These are phyloP conservation scores for Ceratothoa steindachneri DNA, from an alignment of 2,888 invertebrate species.

Conservation along the genomic window DNA sequence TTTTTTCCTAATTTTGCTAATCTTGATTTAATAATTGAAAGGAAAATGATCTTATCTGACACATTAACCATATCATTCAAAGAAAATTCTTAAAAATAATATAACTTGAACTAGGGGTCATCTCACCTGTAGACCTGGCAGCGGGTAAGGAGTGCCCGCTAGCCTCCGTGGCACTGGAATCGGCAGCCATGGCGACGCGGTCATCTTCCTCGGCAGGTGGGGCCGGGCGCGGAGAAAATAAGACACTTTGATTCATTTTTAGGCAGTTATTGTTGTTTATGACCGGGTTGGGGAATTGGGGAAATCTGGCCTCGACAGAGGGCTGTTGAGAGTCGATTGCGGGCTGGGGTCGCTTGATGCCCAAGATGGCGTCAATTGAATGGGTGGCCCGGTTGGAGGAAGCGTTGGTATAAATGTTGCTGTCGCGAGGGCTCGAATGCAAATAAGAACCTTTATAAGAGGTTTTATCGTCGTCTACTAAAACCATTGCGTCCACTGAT, in stretches of 20 bases:
- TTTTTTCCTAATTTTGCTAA: no score
- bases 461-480: background rate
- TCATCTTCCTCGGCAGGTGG: background rate
- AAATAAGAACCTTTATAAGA: background rate
- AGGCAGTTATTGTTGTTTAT: slow-evolving; percentile 7
- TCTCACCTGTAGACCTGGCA: slow-evolving; percentile 18
- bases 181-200: background rate
- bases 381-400: background rate
- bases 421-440: background rate
- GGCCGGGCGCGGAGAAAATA: background rate
- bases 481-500: background rate
- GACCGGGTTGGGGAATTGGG: background rate
- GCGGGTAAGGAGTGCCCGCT: background rate
- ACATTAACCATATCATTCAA: no score
- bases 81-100: no score
- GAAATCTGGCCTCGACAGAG: background rate
- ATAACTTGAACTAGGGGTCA: no score
- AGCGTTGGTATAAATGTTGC: background rate
- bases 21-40: no score
- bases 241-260: slow-evolving; percentile 15
- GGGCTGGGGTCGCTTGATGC: background rate
- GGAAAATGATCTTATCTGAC: no score
- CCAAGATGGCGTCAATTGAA: slow-evolving; percentile 6
- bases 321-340: background rate
- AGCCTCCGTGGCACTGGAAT: background rate